phyloP scores from a whole-genome alignment of 2,797 vertebrate genomes.

The Pteropus rufus region DNA sequence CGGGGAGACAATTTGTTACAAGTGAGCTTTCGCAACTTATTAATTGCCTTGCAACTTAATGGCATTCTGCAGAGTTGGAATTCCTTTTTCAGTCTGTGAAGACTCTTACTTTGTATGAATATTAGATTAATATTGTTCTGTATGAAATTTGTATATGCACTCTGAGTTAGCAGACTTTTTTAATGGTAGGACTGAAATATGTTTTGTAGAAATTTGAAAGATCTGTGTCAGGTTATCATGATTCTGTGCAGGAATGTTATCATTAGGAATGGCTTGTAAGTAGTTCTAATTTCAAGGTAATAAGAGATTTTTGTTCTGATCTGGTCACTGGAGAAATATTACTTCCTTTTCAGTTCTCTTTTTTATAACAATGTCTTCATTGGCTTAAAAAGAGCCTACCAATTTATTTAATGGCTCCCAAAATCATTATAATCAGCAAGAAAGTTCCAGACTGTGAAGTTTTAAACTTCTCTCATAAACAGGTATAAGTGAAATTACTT shows the following conservation, averaged over 20 bases:
- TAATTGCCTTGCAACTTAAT: slow-evolving; percentile 48
- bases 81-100: slow-evolving; percentile 35
- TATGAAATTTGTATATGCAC: background rate
- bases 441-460: background rate
- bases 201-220: slow-evolving; percentile 23
- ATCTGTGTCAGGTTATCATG: background rate
- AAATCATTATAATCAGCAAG: background rate
- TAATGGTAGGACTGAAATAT: background rate
- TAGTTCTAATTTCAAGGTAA: slow-evolving; percentile 12
- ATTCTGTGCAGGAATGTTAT: background rate
- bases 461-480: background rate
- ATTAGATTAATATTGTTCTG: slow-evolving; percentile 16
- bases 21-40: slow-evolving; percentile 41
- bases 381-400: background rate
- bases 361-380: background rate
- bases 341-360: background rate
- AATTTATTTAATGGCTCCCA: background rate
- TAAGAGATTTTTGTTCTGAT: background rate
- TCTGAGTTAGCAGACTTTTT: background rate
- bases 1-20: slow-evolving; percentile 27
- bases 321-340: background rate
- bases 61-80: background rate
- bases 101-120: slow-evolving; percentile 22
- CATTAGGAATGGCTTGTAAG: background rate
- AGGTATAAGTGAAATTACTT: background rate